Evolutionary conservation across 2,888 invertebrate species (phyloP), one percentile per base, ranked within the genome.

Genomic region (Thera britannica): DNA sequence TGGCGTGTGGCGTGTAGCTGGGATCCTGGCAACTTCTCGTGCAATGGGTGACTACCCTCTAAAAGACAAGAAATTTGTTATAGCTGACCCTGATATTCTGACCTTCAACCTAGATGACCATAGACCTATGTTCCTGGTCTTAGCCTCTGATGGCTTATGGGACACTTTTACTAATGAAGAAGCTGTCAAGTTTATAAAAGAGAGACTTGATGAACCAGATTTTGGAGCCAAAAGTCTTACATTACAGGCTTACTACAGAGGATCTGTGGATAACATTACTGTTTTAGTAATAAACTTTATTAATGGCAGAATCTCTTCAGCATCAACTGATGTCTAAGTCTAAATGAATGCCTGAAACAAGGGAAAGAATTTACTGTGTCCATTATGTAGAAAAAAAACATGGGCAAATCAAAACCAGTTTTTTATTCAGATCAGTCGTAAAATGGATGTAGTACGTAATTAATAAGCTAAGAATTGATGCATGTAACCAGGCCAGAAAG

Each of bases 141-240:
- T 99, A 68, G 99, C 99, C 11, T 97, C 98, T 0, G 99, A 99
- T 93, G 99, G 99, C 2, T 94, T 99, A 46, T 99, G 99, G 99
- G 99, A 99, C 86, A 98, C 98, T 34, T 98, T 99, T 86, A 95
- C 96, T 55, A 99, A 99, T 89, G 98, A 99, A 86, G 99, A 99
- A 89, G 99, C 99, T 38, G 96, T 98, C 11, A 96, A 96, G 77
- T 98, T 97, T 86, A 96, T 98, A 63, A 97, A 97, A 88, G 97
- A 98, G 79, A 95, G 97, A 77, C 94, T 98, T 54, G 95, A 97
- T 81, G 98, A 98, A 90, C 95, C 97, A 3, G 97, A 97, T 85
- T 97, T 95, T 91, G 98, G 98, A 72, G 98, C 99, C 64, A 98
- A 98, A 90, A 97, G 97, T 84, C 95, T 99, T 76, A 97, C 98